phyloP scores from a whole-genome alignment of 2,797 vertebrate species.

The Halcyon chelicuti region DNA sequence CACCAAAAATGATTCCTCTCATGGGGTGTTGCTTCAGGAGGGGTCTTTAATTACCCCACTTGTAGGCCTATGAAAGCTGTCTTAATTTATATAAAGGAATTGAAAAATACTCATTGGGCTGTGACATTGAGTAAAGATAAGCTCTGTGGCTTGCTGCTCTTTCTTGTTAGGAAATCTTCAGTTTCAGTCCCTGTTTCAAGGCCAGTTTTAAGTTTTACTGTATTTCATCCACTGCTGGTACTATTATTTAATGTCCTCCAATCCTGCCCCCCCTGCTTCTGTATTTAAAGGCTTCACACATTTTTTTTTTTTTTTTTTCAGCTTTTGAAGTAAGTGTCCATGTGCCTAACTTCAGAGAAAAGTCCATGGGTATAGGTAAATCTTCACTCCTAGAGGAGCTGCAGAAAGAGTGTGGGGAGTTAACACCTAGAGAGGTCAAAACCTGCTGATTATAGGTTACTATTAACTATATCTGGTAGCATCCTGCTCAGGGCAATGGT shows the following conservation, averaged over 20 bases:
- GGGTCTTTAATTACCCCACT: not conserved
- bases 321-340: not conserved
- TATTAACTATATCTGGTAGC: not conserved
- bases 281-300: not conserved
- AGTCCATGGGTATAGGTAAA: fast-evolving
- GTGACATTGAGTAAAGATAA: not conserved
- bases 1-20: not conserved
- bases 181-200: not conserved
- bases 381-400: not conserved
- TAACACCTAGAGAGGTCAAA: not conserved
- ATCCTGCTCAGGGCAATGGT: not conserved
- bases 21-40: not conserved
- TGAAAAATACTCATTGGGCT: not conserved
- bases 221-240: not conserved
- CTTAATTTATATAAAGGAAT: not conserved
- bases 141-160: not conserved
- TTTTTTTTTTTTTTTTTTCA: not conserved
- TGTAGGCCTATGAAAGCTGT: not conserved
- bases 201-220: not conserved
- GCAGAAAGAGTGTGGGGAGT: not conserved
- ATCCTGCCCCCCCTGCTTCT: fast-evolving
- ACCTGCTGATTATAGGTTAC: not conserved
- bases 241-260: fast-evolving
- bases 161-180: not conserved
- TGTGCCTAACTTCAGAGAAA: not conserved